Percentiles rank a stretch among this genome's conserved stretches.
Evolutionary conservation across 2,113 vertebrate species (phyloP).

Genomic region (Smithornis capensis): DNA sequence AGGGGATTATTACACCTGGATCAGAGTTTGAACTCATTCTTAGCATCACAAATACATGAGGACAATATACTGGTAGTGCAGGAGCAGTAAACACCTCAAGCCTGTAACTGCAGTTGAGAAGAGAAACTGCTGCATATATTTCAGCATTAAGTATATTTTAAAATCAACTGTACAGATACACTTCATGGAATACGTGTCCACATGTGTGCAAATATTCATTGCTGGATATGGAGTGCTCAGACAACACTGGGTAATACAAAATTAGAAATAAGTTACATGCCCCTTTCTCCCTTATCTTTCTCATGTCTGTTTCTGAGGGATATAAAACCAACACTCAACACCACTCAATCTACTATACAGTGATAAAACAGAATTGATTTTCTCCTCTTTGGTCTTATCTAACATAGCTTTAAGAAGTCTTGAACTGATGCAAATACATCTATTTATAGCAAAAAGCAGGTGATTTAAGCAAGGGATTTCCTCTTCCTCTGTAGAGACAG

Average conservation of each 20-base stretch:
- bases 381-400: not conserved
- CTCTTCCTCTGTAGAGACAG: not conserved
- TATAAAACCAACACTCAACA: not conserved
- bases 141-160: not conserved
- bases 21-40: not conserved
- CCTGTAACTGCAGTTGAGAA: not conserved
- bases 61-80: not conserved
- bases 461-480: not conserved
- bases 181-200: not conserved
- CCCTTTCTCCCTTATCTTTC: not conserved
- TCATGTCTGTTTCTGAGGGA: accelerated
- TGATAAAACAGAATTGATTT: not conserved
- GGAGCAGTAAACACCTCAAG: not conserved
- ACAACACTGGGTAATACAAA: not conserved
- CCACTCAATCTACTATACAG: not conserved
- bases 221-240: not conserved
- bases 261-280: not conserved
- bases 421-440: not conserved
- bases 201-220: not conserved
- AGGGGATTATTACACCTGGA: not conserved
- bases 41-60: not conserved
- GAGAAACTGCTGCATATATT: not conserved
- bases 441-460: not conserved
- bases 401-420: not conserved
- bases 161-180: not conserved